These are phyloP conservation scores for Mimachlamys varia DNA, from an alignment of 2,888 invertebrate genomes.

Conservation along the genomic window DNA sequence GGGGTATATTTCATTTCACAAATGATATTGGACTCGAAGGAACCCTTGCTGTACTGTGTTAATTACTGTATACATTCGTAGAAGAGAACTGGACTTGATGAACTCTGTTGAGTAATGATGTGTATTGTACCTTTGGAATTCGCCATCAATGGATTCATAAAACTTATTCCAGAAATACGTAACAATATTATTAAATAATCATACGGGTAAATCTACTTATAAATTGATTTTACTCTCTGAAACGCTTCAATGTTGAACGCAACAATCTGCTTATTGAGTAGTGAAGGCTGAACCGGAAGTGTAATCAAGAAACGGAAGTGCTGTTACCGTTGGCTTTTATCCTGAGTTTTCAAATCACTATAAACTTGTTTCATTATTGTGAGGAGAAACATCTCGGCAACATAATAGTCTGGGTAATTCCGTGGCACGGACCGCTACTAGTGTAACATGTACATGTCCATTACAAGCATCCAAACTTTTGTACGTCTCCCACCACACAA, in stretches of 20 bases:
- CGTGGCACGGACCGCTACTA: background rate
- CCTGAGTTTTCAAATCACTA: slow-evolving; percentile 35
- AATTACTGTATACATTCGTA: too few relatives aligned
- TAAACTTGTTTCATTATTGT: slow-evolving; percentile 24
- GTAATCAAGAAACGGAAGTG: slow-evolving; percentile 37
- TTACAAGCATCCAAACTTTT: slow-evolving; percentile 39
- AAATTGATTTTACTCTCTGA: slow-evolving; percentile 3
- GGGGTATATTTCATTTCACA: too few relatives aligned
- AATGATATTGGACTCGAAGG: too few relatives aligned
- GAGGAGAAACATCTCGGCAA: slow-evolving; percentile 13
- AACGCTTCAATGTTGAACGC: background rate
- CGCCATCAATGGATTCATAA: background rate
- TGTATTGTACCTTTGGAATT: background rate
- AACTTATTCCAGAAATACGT: background rate
- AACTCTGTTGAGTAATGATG: background rate
- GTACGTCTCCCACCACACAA: slow-evolving; percentile 42
- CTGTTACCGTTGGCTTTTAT: slow-evolving; percentile 39
- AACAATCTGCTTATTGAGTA: slow-evolving; percentile 17
- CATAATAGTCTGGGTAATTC: slow-evolving; percentile 20
- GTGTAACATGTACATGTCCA: slow-evolving; percentile 45
- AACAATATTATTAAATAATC: slow-evolving; percentile 24
- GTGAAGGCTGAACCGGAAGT: slow-evolving; percentile 41
- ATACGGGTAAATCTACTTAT: slow-evolving; percentile 18
- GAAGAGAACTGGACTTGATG: background rate
- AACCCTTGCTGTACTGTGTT: too few relatives aligned